phyloP scores from a whole-genome alignment of 1,140 invertebrate species.

The Paramacrobiotus metropolitanus region DNA sequence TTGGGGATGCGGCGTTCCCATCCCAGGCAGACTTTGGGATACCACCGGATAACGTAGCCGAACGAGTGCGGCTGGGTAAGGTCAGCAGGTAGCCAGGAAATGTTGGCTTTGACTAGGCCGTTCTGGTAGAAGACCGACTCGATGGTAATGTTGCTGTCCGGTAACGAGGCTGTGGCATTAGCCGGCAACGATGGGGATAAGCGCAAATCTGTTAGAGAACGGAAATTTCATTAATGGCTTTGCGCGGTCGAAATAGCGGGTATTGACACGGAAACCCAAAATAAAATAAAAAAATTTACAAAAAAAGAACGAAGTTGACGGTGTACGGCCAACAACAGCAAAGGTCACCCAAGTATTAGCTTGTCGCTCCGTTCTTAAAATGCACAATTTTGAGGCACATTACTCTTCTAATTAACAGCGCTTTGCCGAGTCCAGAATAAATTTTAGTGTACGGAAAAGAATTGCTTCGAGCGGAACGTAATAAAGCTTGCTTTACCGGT shows the following conservation, averaged over 20 bases:
- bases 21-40: constrained; percentile 1
- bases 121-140: background rate
- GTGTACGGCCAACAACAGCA: no score
- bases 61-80: background rate
- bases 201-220: background rate
- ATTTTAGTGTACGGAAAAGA: background rate
- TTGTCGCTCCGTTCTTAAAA: no score
- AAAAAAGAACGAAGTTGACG: no score
- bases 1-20: background rate
- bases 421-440: no score
- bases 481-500: background rate
- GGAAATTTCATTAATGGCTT: background rate
- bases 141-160: background rate
- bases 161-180: background rate
- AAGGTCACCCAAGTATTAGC: no score
- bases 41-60: background rate
- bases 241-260: no score
- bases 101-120: background rate
- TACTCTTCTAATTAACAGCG: no score
- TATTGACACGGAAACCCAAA: no score
- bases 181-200: background rate
- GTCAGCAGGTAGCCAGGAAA: background rate
- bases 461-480: background rate
- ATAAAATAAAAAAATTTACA: no score
- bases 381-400: no score